phyloP scores from a whole-genome alignment of 2,113 vertebrate species.

The Pantherophis guttatus region DNA sequence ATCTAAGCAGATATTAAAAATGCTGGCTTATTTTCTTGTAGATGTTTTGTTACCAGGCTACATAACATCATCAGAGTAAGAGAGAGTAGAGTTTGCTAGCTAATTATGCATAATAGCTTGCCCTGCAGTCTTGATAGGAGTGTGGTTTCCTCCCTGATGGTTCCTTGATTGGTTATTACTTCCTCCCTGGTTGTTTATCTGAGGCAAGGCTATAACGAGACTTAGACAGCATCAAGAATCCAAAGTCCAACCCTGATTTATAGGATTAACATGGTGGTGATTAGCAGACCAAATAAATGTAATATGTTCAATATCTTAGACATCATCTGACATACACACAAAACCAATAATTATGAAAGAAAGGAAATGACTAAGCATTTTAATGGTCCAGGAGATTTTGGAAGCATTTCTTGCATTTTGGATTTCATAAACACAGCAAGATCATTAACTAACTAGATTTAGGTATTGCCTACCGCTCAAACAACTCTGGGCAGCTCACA shows the following conservation, averaged over 20 bases:
- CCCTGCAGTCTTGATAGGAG: background rate
- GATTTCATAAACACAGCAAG: background rate
- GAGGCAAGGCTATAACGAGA: background rate
- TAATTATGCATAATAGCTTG: background rate
- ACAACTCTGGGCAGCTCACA: background rate
- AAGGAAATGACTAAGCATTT: background rate
- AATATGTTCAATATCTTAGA: background rate
- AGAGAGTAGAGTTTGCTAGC: background rate
- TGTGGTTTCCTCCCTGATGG: background rate
- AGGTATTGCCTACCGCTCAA: background rate
- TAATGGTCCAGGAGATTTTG: background rate
- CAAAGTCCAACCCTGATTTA: background rate
- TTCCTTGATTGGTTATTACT: background rate
- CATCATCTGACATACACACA: background rate
- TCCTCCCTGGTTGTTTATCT: background rate
- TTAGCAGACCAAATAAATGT: background rate
- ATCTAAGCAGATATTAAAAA: background rate
- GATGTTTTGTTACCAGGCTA: background rate
- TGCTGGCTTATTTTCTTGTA: background rate
- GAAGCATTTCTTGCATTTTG: background rate
- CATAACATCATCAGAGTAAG: background rate
- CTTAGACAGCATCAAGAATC: background rate
- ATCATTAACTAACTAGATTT: background rate
- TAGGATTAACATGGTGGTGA: background rate
- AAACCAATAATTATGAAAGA: background rate